Evolutionary conservation across 2,888 invertebrate species (phyloP).

Genomic region (Dyspetes luteomarginatus): DNA sequence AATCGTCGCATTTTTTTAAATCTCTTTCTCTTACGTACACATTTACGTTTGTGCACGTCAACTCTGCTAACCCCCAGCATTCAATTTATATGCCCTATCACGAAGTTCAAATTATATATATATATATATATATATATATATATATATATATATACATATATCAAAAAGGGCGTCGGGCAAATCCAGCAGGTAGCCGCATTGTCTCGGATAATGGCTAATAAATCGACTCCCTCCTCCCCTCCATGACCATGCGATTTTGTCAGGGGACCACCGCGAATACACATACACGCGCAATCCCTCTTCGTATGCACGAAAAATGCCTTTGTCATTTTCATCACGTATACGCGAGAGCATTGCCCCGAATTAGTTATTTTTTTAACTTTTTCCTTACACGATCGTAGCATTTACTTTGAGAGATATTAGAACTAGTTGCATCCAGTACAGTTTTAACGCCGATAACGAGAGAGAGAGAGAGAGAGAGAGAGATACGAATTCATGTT

Average conservation of each 20-base stretch:
- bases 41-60: conserved; percentile 51
- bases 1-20: conserved; percentile 51
- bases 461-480: conserved; percentile 23
- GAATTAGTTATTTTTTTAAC: conserved; percentile 53
- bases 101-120: background rate
- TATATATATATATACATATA: background rate
- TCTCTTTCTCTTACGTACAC: background rate
- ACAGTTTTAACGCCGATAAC: conserved; percentile 46
- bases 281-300: background rate
- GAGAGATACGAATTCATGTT: conserved; percentile 46
- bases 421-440: conserved; percentile 51
- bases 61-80: conserved; percentile 14
- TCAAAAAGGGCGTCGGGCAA: no score
- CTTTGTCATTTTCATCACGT: conserved; percentile 70
- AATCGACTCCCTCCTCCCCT: conserved; percentile 72
- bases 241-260: conserved; percentile 71
- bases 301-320: conserved; percentile 53
- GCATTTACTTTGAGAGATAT: conserved; percentile 64
- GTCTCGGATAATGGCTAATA: conserved; percentile 82
- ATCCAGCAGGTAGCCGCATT: conserved; percentile 81
- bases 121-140: background rate
- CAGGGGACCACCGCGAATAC: conserved; percentile 76
- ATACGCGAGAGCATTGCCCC: conserved; percentile 62
- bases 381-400: conserved; percentile 62
- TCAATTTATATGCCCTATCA: background rate